phyloP scores from a whole-genome alignment of 2,797 vertebrate genomes.

The Aythya fuligula region DNA sequence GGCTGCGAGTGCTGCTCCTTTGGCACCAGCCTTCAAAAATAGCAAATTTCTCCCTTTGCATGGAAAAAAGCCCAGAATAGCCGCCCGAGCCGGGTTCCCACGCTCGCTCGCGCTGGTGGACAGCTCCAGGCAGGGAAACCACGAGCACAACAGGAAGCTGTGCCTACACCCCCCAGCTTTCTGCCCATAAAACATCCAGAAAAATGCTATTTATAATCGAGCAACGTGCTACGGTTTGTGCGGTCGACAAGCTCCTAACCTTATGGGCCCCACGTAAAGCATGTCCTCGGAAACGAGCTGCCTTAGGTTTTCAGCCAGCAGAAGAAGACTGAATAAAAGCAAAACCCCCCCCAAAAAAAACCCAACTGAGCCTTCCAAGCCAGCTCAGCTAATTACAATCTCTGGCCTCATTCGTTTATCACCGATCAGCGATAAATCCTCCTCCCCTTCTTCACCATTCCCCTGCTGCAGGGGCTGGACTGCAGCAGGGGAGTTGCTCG shows the following conservation, averaged over 20 bases:
- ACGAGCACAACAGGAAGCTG: not conserved
- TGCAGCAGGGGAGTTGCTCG: not conserved
- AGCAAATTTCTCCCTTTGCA: not conserved
- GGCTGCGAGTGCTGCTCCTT: not conserved
- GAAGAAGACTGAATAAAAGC: not conserved
- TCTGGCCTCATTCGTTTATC: too few species aligned
- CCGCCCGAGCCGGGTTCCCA: not conserved
- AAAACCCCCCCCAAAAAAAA: too few species aligned
- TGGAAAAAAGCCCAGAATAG: not conserved
- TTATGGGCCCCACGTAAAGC: not conserved
- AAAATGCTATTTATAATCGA: not conserved
- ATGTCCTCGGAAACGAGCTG: not conserved
- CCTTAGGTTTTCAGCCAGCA: too few species aligned
- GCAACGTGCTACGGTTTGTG: not conserved
- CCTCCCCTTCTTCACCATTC: not conserved
- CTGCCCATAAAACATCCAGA: not conserved
- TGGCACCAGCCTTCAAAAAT: not conserved
- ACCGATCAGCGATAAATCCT: too few species aligned
- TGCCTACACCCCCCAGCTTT: not conserved
- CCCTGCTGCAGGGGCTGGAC: not conserved
- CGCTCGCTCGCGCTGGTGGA: not conserved
- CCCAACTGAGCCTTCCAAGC: not conserved
- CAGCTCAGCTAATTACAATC: not conserved
- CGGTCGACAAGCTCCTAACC: not conserved
- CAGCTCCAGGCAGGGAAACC: not conserved